Evolutionary conservation across 2,888 invertebrate species (phyloP).

Genomic region (Platypus cylindrus): DNA sequence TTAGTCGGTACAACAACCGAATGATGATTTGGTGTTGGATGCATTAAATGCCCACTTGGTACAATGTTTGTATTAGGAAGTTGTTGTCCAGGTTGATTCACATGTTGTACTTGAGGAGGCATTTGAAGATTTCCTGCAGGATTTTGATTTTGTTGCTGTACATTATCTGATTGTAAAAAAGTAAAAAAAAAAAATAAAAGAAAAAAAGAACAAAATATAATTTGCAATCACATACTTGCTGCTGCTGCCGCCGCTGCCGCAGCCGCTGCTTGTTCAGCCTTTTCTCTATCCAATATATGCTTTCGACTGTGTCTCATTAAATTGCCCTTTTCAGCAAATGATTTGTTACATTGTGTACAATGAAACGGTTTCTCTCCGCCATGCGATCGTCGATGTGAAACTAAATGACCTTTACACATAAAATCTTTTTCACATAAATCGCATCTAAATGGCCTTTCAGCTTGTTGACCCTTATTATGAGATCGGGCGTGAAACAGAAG

Average conservation of each 20-base stretch:
- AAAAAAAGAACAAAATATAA: not conserved
- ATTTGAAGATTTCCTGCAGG: slow-evolving; percentile 5
- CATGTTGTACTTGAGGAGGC: slow-evolving; percentile 2
- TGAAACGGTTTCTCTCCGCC: slow-evolving; percentile 49
- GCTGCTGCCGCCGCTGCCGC: no score
- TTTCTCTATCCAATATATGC: slow-evolving; percentile 33
- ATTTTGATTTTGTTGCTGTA: slow-evolving; percentile 9
- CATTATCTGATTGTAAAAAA: not conserved
- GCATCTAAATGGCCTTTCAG: slow-evolving; percentile 51
- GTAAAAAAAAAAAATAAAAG: not conserved
- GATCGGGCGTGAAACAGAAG: slow-evolving; percentile 77
- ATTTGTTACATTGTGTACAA: slow-evolving; percentile 61
- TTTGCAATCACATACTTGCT: no score
- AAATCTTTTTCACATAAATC: slow-evolving; percentile 78
- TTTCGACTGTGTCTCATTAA: slow-evolving; percentile 61
- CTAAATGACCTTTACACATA: slow-evolving; percentile 76
- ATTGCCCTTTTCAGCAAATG: slow-evolving; percentile 71
- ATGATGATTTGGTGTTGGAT: slow-evolving; percentile 33
- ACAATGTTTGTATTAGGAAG: slow-evolving; percentile 27
- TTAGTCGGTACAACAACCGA: slow-evolving; percentile 45
- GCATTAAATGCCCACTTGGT: slow-evolving; percentile 26
- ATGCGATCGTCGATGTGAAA: slow-evolving; percentile 71
- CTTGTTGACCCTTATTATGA: slow-evolving; percentile 54
- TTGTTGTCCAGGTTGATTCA: slow-evolving; percentile 17
- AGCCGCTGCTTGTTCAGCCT: slow-evolving; percentile 10